Evolutionary conservation across 2,113 vertebrate genomes (phyloP).

Genomic region (Calidris pygmaea): DNA sequence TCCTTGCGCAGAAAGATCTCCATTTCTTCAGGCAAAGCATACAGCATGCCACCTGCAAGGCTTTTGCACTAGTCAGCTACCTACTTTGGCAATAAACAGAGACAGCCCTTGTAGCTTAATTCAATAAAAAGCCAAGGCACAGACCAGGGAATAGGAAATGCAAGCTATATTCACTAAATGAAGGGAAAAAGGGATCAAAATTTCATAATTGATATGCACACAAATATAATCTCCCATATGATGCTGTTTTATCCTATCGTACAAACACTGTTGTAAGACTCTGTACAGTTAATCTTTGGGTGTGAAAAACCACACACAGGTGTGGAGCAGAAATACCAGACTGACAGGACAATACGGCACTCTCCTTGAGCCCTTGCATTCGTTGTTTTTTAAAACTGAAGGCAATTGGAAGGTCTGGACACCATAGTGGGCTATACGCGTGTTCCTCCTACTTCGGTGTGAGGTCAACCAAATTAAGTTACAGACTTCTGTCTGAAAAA

Average conservation of each 20-base stretch:
- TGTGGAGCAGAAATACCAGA: not conserved
- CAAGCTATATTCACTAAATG: not conserved
- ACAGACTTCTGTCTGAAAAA: not conserved
- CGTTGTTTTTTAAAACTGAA: not conserved
- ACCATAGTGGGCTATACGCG: not conserved
- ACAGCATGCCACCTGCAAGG: not conserved
- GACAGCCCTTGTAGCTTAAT: not conserved
- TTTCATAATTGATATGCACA: not conserved
- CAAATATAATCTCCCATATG: not conserved
- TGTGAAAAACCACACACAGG: not conserved
- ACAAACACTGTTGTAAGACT: not conserved
- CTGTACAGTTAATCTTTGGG: not conserved
- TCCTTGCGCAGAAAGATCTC: not conserved
- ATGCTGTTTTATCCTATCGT: not conserved
- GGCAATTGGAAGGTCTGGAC: not conserved
- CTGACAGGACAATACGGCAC: not conserved
- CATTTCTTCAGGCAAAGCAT: not conserved
- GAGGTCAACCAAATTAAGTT: not conserved
- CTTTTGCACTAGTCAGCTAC: constrained; percentile 14
- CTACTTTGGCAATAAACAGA: not conserved
- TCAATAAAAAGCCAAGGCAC: not conserved
- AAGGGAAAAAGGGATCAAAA: not conserved
- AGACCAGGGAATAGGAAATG: not conserved
- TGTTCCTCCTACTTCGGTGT: not conserved
- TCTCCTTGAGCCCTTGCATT: not conserved